phyloP scores from a whole-genome alignment of 2,797 vertebrate genomes.

The Schizothorax lantsangensis region DNA sequence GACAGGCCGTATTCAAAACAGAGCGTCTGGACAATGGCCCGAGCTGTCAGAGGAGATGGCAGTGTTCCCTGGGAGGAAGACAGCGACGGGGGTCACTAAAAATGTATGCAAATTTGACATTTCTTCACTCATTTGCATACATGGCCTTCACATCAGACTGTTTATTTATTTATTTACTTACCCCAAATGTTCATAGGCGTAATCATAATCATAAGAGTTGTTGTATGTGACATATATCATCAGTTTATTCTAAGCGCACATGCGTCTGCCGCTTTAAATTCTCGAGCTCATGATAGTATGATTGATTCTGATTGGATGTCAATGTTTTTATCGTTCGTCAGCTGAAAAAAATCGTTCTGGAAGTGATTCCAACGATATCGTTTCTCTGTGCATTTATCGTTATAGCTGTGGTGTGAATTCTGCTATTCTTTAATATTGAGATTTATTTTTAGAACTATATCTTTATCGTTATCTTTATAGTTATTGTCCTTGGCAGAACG shows the following conservation, averaged over 20 bases:
- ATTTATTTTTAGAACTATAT: no score
- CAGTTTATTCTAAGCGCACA: not conserved
- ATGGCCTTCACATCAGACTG: constrained; percentile 82
- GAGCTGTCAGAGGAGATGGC: constrained; percentile 87
- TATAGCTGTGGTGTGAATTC: no score
- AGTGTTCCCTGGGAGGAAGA: constrained; percentile 87
- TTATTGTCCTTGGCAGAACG: no score
- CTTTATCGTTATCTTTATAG: no score
- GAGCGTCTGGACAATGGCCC: constrained; percentile 77
- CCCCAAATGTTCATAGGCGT: not conserved
- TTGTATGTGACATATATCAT: not conserved
- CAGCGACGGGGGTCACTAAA: constrained; percentile 85
- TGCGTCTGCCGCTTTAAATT: not conserved
- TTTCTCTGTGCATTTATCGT: no score
- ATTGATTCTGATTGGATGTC: not conserved
- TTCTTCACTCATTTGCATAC: constrained; percentile 92
- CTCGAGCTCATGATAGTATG: not conserved
- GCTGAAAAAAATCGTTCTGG: no score
- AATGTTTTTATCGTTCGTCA: no score
- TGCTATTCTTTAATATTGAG: no score
- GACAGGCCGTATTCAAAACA: constrained; percentile 88
- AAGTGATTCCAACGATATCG: no score
- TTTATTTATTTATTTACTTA: constrained; percentile 54
- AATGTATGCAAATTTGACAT: constrained; percentile 99
- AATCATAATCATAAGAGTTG: constrained; percentile 5